Percentiles rank a stretch among this genome's conserved stretches.
phyloP scores from a whole-genome alignment of 2,113 vertebrate species.

The Ahaetulla prasina region DNA sequence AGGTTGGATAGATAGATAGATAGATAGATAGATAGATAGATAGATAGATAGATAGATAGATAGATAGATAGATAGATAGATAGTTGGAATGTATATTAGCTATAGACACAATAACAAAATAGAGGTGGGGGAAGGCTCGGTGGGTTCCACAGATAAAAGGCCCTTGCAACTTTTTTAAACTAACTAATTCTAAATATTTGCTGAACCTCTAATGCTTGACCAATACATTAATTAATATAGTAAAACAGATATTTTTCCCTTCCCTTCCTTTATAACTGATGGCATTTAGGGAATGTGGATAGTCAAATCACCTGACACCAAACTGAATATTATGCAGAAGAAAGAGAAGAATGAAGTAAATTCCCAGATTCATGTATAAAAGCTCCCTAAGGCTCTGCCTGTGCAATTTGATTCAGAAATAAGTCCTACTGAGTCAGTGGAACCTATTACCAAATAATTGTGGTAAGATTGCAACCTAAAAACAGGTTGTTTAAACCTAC shows the following conservation, averaged over 20 bases:
- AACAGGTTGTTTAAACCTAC: not conserved
- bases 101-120: not conserved
- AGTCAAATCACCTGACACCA: not conserved
- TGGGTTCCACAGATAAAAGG: not conserved
- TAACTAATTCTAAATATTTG: not conserved
- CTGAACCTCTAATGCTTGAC: not conserved
- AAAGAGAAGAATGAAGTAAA: not conserved
- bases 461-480: not conserved
- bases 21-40: too few relatives aligned
- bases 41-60: too few relatives aligned
- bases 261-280: not conserved
- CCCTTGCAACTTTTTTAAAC: not conserved
- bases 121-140: not conserved
- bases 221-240: not conserved
- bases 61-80: too few relatives aligned
- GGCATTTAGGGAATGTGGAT: not conserved
- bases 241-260: not conserved
- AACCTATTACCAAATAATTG: not conserved
- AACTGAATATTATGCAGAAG: not conserved
- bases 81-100: too few relatives aligned
- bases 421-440: not conserved
- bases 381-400: not conserved
- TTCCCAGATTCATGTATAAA: not conserved
- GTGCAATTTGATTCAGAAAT: not conserved
- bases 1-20: too few relatives aligned